A percentile compares a stretch with the other conserved stretches of the same genome.
Conservation (phyloP, 1,140 invertebrate species). For the Zaprionus kolodkinae region DNA sequence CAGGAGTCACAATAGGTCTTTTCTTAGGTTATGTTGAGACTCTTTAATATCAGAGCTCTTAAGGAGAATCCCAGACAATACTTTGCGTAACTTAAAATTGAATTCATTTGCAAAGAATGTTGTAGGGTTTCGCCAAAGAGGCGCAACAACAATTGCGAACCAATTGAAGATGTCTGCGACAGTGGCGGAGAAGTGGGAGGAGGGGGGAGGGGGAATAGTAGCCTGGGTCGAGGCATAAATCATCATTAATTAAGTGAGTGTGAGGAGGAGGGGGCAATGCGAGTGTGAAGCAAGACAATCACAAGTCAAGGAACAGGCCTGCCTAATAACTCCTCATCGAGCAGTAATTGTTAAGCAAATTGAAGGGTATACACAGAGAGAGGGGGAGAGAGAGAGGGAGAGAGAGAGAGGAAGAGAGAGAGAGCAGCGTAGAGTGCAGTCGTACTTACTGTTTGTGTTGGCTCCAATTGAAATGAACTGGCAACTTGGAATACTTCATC, state of each 20-base stretch:
- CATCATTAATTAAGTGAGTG: constrained; percentile 70
- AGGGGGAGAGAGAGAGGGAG: not conserved
- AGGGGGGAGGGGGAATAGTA: constrained; percentile 11
- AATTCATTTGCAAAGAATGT: not conserved
- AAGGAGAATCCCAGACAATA: not conserved
- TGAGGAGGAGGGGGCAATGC: too few relatives aligned
- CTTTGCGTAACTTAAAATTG: not conserved
- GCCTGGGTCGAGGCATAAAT: constrained; percentile 59
- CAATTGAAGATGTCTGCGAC: constrained; percentile 70
- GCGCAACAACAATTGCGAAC: constrained; percentile 53
- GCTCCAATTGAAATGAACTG: constrained; percentile 32
- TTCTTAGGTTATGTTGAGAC: not conserved
- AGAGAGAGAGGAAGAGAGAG: constrained; percentile 3
- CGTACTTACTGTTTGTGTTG: constrained; percentile 49
- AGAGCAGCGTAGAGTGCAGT: too few relatives aligned
- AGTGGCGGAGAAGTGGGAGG: too few relatives aligned
- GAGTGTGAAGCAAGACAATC: constrained; percentile 43
- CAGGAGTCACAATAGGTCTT: not conserved
- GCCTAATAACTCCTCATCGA: constrained; percentile 6
- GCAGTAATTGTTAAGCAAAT: not conserved
- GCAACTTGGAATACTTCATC: constrained; percentile 40
- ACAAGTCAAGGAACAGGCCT: constrained; percentile 23
- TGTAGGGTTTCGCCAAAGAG: constrained; percentile 1
- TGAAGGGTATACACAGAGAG: not conserved
- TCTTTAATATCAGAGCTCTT: not conserved